Percentiles rank a stretch among this genome's conserved stretches.
Evolutionary conservation across 1,140 invertebrate species (phyloP).

Genomic region (Vollenhovia emeryi): DNA sequence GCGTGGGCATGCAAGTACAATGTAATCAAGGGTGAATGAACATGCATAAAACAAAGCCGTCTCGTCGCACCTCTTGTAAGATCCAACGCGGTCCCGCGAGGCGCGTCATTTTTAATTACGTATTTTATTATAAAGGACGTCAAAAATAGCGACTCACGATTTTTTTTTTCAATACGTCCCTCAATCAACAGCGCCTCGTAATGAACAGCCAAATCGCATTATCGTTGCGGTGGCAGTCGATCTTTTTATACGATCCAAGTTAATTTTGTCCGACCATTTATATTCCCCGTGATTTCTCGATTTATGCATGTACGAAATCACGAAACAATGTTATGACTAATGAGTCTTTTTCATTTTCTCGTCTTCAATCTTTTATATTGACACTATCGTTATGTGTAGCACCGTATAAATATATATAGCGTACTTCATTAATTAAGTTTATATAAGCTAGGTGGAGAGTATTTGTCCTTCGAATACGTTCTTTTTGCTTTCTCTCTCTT

Average conservation of each 20-base stretch:
- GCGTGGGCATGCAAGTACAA: slow-evolving; percentile 25
- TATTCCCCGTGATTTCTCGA: background rate
- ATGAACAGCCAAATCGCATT: background rate
- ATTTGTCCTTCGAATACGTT: slow-evolving; percentile 28
- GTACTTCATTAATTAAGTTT: slow-evolving; percentile 45
- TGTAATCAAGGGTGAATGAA: slow-evolving; percentile 46
- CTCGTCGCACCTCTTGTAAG: slow-evolving; percentile 14
- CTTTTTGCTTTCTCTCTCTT: slow-evolving; percentile 30
- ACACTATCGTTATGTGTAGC: slow-evolving; percentile 21
- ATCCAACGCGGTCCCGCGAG: background rate
- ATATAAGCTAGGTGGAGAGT: background rate
- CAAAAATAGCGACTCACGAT: background rate
- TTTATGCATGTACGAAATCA: background rate
- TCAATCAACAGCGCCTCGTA: background rate
- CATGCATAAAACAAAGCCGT: slow-evolving; percentile 31
- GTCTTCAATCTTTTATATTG: slow-evolving; percentile 13
- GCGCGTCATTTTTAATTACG: slow-evolving; percentile 29
- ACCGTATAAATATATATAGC: background rate
- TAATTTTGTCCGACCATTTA: background rate
- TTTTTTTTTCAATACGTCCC: background rate
- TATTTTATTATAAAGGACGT: slow-evolving; percentile 8
- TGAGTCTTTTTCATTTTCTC: background rate
- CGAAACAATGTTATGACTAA: background rate
- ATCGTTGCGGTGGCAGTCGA: background rate
- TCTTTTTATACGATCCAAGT: background rate